Conservation (phyloP, 2,113 vertebrate species). For the Toxostoma redivivum region DNA sequence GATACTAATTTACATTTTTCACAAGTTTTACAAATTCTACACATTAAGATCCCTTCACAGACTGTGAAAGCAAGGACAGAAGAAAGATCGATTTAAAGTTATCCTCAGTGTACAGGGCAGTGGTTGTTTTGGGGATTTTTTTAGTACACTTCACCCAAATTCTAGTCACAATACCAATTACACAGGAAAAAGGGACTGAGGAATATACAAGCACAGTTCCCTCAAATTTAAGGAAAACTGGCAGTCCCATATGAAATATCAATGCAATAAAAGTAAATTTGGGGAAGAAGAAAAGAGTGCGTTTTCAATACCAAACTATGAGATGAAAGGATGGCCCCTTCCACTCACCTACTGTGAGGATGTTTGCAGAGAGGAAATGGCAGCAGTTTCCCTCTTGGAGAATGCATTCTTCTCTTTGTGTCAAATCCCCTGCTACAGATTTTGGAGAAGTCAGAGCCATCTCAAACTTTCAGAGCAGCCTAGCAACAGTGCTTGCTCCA, state of each 20-base stretch:
- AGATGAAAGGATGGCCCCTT: background rate
- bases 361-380: constrained; percentile 53
- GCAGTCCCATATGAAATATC: background rate
- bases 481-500: background rate
- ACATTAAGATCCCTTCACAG: background rate
- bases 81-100: background rate
- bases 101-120: background rate
- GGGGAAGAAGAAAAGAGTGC: background rate
- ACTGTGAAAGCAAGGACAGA: background rate
- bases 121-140: background rate
- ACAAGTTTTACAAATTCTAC: background rate
- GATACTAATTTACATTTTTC: background rate
- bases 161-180: background rate
- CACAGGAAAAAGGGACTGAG: background rate
- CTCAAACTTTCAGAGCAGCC: background rate
- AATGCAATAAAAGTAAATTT: background rate
- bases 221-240: background rate
- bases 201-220: background rate
- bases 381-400: background rate
- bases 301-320: background rate
- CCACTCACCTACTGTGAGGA: constrained; percentile 37
- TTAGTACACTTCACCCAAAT: background rate
- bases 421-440: background rate
- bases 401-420: background rate
- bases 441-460: constrained; percentile 27